Evolutionary conservation across 2,113 vertebrate genomes (phyloP), one percentile per base, ranked within the genome.

Genomic region (Oreochromis tanganicae): DNA sequence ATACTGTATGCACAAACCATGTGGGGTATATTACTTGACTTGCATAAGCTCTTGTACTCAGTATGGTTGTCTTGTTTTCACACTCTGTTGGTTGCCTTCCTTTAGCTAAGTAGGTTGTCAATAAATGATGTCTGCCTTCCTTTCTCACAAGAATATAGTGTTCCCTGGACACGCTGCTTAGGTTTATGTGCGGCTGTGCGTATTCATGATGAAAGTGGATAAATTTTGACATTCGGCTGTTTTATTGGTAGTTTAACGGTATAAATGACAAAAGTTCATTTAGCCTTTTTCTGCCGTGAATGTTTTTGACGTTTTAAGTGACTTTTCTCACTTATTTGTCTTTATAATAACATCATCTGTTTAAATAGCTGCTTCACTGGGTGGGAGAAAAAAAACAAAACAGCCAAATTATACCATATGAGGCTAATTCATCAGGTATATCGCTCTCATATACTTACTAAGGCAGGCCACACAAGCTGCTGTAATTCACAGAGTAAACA

Each of bases 401-500:
- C 68, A 73, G 32, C 83, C 46, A 87, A 83, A 63, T 84, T 21
- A 54, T 17, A 7, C 29, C 68, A 19, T 61, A 82, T 12, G 55
- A 80, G 32, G 32, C 89, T 79, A 89, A 91, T 93, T 90, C 86
- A 84, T 94, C 87, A 90, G 86, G 50, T 91, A 56, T 82, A 85
- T 80, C 87, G 66, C 89, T 61, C 63, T 88, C 66, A 4, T 92
- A 81, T 81, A 68, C 84, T 32, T 88, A 83, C 78, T 5, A 6
- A 82, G 82, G 88, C 88, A 43, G 86, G 38, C 63, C 81, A 12
- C 85, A 86, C 93, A 80, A 80, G 91, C 86, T 82, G 91, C 27
- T 91, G 88, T 94, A 88, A 94, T 92, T 94, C 79, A 86, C 91
- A 85, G 82, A 91, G 87, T 88, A 95, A 94, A 95, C 93, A 87